phyloP scores from a whole-genome alignment of 2,888 invertebrate species.

The Pyrrhia umbra region DNA sequence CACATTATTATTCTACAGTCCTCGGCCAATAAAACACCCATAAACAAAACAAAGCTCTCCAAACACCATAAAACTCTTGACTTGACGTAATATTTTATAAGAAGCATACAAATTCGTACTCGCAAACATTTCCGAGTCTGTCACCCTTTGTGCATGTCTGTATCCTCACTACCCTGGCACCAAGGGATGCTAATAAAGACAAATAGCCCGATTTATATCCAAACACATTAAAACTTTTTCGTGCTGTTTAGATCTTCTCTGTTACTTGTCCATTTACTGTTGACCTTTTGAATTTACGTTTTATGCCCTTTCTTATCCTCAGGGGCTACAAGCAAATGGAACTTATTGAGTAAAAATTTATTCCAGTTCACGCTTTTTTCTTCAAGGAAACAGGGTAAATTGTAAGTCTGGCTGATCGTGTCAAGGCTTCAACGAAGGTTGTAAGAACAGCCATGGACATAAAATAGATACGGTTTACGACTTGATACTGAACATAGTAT shows the following conservation, averaged over 20 bases:
- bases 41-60: constrained; percentile 28
- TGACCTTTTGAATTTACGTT: constrained; percentile 72
- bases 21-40: constrained; percentile 2
- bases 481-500: neutral
- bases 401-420: neutral
- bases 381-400: constrained; percentile 4
- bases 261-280: constrained; percentile 65
- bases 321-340: constrained; percentile 46
- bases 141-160: constrained; percentile 50
- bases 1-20: neutral
- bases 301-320: constrained; percentile 63
- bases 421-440: neutral
- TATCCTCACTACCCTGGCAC: constrained; percentile 54
- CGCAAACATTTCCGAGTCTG: constrained; percentile 49
- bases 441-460: neutral
- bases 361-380: constrained; percentile 11
- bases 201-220: constrained; percentile 84
- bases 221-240: constrained; percentile 83
- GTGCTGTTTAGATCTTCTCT: constrained; percentile 58
- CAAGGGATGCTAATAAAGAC: constrained; percentile 79
- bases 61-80: constrained; percentile 26
- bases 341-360: constrained; percentile 55
- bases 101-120: constrained; percentile 50
- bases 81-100: constrained; percentile 42
- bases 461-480: neutral